Conservation (phyloP, 2,888 invertebrate species). For the Julus scanicus region DNA sequence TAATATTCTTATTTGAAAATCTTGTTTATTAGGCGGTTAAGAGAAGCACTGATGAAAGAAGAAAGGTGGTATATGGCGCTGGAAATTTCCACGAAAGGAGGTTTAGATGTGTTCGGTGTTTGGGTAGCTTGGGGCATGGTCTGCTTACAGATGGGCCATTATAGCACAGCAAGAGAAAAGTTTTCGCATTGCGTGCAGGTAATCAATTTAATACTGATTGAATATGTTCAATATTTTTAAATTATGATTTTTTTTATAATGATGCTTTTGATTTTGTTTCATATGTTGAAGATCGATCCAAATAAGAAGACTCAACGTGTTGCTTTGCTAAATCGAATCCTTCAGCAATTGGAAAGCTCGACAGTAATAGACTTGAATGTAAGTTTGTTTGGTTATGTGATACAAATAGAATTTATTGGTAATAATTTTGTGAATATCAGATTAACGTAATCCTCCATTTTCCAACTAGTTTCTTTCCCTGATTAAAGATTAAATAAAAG, state of each 20-base stretch:
- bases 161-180: slow-evolving; percentile 80
- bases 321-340: slow-evolving; percentile 44
- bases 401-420: no score
- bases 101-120: slow-evolving; percentile 80
- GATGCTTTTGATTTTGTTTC: slow-evolving; percentile 3
- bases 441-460: no score
- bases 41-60: slow-evolving; percentile 79
- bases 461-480: no score
- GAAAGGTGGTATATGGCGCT: slow-evolving; percentile 84
- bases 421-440: no score
- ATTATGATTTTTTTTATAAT: background rate
- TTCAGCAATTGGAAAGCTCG: slow-evolving; percentile 4
- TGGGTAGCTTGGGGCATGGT: slow-evolving; percentile 91
- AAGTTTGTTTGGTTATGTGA: slow-evolving; percentile 6
- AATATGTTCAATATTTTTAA: background rate
- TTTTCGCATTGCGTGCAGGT: slow-evolving; percentile 72
- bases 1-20: background rate
- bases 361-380: background rate
- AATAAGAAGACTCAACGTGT: slow-evolving; percentile 46
- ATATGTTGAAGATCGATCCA: background rate
- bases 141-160: slow-evolving; percentile 81
- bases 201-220: background rate
- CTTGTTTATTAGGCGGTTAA: slow-evolving; percentile 71
- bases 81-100: slow-evolving; percentile 85
- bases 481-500: no score